phyloP scores from a whole-genome alignment of 2,113 vertebrate genomes.

The Pogonocichla stellata region DNA sequence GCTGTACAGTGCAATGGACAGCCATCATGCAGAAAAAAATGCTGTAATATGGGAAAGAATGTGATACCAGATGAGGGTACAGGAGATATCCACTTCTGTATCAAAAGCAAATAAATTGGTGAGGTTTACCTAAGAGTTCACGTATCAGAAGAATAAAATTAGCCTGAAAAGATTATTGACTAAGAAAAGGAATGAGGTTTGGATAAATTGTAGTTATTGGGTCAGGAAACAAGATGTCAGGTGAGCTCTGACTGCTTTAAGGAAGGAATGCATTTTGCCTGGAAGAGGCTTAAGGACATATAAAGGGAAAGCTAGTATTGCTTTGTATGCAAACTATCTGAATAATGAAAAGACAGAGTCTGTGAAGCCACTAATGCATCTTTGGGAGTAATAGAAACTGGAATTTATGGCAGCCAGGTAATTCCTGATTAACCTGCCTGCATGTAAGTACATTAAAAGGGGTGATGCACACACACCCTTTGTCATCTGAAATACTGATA shows the following conservation, averaged over 20 bases:
- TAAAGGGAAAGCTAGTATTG: not conserved
- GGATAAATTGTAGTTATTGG: not conserved
- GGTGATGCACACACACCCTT: not conserved
- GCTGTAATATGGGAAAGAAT: not conserved
- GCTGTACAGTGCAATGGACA: not conserved
- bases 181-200: not conserved
- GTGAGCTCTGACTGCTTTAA: not conserved
- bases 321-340: not conserved
- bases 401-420: constrained; percentile 31
- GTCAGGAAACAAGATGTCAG: not conserved
- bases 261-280: not conserved
- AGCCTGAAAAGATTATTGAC: not conserved
- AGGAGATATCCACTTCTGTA: not conserved
- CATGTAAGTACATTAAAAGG: not conserved
- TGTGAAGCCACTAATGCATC: not conserved
- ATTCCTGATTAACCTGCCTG: constrained; percentile 49
- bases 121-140: not conserved
- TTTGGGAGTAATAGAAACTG: constrained; percentile 5
- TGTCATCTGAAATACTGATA: not conserved
- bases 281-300: not conserved
- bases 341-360: not conserved
- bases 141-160: not conserved
- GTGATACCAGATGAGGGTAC: not conserved
- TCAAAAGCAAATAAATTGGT: not conserved
- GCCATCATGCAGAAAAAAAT: not conserved